Conservation (phyloP, 2,797 vertebrate species). For the Xenentodon cancila region DNA sequence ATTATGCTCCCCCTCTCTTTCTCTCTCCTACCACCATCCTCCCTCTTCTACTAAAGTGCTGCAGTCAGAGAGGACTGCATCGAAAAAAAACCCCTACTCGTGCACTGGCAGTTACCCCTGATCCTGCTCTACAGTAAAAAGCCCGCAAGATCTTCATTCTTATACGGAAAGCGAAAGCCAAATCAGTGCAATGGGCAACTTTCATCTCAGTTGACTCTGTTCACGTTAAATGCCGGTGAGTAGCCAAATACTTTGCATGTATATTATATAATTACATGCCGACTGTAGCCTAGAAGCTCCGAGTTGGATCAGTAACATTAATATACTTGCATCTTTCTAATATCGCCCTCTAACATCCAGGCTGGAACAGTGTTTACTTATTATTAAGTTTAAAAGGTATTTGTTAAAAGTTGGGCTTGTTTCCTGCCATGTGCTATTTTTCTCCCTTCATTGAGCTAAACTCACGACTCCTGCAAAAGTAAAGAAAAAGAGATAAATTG, state of each 20-base stretch:
- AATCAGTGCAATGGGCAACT: slow-evolving; percentile 67
- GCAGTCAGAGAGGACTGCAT: slow-evolving; percentile 80
- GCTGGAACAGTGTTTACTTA: no score
- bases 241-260: slow-evolving; percentile 41
- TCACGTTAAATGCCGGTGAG: slow-evolving; percentile 77
- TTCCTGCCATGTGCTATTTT: no score
- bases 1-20: slow-evolving; percentile 54
- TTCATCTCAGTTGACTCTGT: slow-evolving; percentile 47
- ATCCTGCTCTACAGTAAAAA: slow-evolving; percentile 50
- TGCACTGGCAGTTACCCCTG: slow-evolving; percentile 63
- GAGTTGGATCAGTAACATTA: no score
- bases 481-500: no score
- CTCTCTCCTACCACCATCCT: slow-evolving; percentile 23
- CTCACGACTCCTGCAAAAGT: no score
- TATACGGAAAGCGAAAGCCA: slow-evolving; percentile 22
- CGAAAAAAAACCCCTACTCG: slow-evolving; percentile 48
- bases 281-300: no score
- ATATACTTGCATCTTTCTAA: no score
- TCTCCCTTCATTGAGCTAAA: no score
- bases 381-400: no score
- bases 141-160: slow-evolving; percentile 28
- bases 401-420: no score
- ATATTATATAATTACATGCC: no score
- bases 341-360: no score
- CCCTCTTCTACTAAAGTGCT: slow-evolving; percentile 72